A percentile compares a stretch with the other conserved stretches of the same genome.
Conservation (phyloP, 1,140 invertebrate genomes). For the Micrasema longulum region DNA sequence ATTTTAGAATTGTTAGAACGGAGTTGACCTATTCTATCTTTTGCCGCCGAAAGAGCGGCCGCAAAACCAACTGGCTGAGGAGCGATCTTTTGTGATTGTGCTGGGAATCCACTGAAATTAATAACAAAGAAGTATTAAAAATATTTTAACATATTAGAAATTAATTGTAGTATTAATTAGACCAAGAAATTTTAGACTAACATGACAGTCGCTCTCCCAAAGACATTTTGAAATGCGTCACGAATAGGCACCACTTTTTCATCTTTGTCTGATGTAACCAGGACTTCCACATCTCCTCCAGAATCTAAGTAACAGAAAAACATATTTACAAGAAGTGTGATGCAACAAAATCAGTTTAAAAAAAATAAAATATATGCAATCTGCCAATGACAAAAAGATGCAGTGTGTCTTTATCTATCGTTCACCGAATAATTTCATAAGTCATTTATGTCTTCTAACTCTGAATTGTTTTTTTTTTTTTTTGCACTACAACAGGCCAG, state of each 20-base stretch:
- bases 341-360: too few relatives aligned
- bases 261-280: slow-evolving; percentile 84
- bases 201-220: slow-evolving; percentile 84
- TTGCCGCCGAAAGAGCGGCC: slow-evolving; percentile 77
- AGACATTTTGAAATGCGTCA: slow-evolving; percentile 85
- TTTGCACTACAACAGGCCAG: too few relatives aligned
- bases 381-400: too few relatives aligned
- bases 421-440: too few relatives aligned
- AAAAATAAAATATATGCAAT: slow-evolving; percentile 40
- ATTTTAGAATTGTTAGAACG: slow-evolving; percentile 68
- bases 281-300: slow-evolving; percentile 80
- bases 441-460: too few relatives aligned
- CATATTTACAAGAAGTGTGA: too few relatives aligned
- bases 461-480: too few relatives aligned
- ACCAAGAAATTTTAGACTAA: slow-evolving; percentile 62
- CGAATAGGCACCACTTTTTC: slow-evolving; percentile 81
- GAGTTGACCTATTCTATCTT: slow-evolving; percentile 73
- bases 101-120: slow-evolving; percentile 69
- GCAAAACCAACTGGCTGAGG: slow-evolving; percentile 83
- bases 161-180: too few relatives aligned
- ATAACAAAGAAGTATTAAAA: neutral
- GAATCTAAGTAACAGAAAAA: too few relatives aligned
- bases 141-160: too few relatives aligned
- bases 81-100: slow-evolving; percentile 71
- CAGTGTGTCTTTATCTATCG: too few relatives aligned